phyloP scores from a whole-genome alignment of 2,113 vertebrate species.

The Hystrix brachyura region DNA sequence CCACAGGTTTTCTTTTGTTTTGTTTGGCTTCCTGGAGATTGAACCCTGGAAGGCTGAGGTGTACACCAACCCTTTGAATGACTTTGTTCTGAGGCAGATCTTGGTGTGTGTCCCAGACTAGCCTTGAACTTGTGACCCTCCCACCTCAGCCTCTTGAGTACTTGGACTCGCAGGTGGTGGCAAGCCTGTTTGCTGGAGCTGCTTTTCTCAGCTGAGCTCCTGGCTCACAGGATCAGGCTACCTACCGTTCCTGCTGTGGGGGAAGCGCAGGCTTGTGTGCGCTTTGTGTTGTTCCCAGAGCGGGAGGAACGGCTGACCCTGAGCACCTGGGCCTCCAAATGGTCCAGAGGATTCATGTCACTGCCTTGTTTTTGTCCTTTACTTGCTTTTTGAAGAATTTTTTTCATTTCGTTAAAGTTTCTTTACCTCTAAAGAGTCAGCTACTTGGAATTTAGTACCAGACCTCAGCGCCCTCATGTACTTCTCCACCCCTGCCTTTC shows the following conservation, averaged over 20 bases:
- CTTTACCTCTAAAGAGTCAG: neutral
- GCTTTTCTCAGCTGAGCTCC: neutral
- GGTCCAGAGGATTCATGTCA: neutral
- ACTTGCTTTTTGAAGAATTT: neutral
- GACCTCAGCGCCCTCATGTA: accelerated
- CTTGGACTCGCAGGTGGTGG: neutral
- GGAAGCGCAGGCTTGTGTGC: accelerated
- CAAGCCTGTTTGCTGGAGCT: neutral
- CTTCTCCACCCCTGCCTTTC: no score
- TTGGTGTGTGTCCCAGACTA: neutral
- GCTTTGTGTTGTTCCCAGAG: no score
- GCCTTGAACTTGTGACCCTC: neutral
- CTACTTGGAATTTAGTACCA: neutral
- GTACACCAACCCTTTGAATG: neutral
- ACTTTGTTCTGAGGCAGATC: neutral
- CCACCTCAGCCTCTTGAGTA: neutral
- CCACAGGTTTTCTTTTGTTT: neutral
- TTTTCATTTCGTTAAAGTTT: neutral
- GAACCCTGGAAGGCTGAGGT: neutral
- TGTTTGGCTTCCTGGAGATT: neutral
- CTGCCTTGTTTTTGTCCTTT: neutral
- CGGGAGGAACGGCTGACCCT: accelerated
- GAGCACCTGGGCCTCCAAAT: neutral
- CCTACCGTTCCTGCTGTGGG: neutral
- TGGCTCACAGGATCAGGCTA: neutral